Evolutionary conservation across 2,797 vertebrate genomes (phyloP), one percentile per base, ranked within the genome.

Genomic region (Oryzias sinensis): DNA sequence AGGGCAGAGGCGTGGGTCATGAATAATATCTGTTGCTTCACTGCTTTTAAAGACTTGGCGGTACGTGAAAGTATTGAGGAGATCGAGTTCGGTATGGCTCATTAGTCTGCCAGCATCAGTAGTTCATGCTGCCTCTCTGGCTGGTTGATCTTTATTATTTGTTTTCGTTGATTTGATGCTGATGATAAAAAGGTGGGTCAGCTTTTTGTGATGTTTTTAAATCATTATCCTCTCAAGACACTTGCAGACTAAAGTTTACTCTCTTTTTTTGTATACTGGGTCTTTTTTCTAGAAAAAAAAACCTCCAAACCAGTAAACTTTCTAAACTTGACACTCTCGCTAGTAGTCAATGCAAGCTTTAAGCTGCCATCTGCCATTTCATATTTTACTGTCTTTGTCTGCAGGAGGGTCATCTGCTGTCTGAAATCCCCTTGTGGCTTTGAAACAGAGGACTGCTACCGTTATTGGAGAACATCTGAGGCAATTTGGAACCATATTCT

Each of bases 21-120:
- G 79, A 61, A 43, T 51, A 51, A 73, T 62, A 71, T 78, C 54
- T 72, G 66, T 67, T 85, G 79, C 83, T 59, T 87, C 81, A 73
- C 63, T 41, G 45, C 37, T 78, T 77, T 71, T 75, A 70, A 79
- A 68, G 57, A 75, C 72, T 63, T 72, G 59, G 55, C 62, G 65
- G 66, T 63, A 76, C 0, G 3, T 56, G 59, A 62, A 56, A 45
- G 27, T 14, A 20, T 63, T 70, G 42, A 45, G 33, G 54, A 62
- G 58, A 46, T 42, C 15, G 55, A 44, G n/a, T 67, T 77, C 68
- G 25, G 50, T 29, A 59, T 54, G 44, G 54, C 43, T 70, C 0
- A 4, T 61, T 65, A 43, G 37, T 47, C 44, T 45, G 24, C 27
- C 49, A 29, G 63, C 49, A 29, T 68, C 58, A 60, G 62, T 65